phyloP scores from a whole-genome alignment of 2,888 invertebrate species.

The Dryadula phaetusa region DNA sequence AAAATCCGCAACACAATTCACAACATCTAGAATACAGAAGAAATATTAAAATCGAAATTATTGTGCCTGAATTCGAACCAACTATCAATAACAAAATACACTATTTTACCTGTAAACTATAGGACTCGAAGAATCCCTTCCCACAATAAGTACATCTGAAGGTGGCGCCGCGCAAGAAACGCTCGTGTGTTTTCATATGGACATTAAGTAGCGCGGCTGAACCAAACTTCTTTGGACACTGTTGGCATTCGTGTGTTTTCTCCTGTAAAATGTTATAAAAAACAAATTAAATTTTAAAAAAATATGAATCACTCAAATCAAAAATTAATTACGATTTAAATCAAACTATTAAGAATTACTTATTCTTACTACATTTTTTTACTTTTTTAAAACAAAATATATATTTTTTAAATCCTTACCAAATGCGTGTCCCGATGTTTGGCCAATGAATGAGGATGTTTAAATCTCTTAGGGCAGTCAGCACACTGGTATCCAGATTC shows the following conservation, averaged over 20 bases:
- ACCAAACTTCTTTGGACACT: constrained; percentile 75
- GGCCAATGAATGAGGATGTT: constrained; percentile 73
- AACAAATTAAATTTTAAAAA: background rate
- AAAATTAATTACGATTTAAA: background rate
- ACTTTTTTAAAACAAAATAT: no score
- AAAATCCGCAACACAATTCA: no score
- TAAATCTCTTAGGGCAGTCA: constrained; percentile 73
- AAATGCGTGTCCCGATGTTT: constrained; percentile 75
- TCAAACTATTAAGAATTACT: no score
- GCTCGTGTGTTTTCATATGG: constrained; percentile 72
- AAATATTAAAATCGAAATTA: no score
- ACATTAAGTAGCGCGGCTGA: constrained; percentile 66
- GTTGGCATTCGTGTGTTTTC: constrained; percentile 67
- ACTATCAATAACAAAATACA: no score
- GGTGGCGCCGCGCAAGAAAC: constrained; percentile 61
- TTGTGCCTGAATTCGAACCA: no score
- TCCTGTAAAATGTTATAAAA: constrained; percentile 56
- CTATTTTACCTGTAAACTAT: constrained; percentile 69
- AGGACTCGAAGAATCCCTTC: constrained; percentile 73
- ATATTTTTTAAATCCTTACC: constrained; percentile 60
- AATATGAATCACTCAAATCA: no score
- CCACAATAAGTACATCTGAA: constrained; percentile 73
- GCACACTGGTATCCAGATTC: constrained; percentile 64
- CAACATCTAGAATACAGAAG: no score
- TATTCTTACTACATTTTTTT: no score